phyloP scores from a whole-genome alignment of 2,888 invertebrate genomes.

The Ormyrus thymus region DNA sequence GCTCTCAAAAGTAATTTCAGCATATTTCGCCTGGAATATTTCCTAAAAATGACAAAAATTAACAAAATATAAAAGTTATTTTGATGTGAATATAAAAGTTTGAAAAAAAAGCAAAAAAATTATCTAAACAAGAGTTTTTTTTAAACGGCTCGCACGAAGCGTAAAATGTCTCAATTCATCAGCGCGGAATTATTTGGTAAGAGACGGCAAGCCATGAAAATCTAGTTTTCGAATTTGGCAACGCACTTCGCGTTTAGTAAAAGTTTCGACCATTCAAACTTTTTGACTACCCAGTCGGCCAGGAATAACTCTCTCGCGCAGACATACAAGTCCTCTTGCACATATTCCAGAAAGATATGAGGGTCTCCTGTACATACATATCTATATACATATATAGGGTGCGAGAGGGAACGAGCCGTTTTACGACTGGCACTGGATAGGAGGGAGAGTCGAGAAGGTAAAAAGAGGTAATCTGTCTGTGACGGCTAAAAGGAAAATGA shows the following conservation, averaged over 20 bases:
- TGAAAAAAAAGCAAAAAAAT: not conserved
- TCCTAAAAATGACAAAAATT: no score
- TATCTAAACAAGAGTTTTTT: not conserved
- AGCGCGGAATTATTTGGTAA: no score
- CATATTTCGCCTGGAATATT: no score
- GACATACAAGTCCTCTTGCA: not conserved
- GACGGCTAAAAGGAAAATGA: slow-evolving; percentile 39
- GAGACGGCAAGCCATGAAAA: no score
- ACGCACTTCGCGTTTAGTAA: not conserved
- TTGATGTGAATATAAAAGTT: no score
- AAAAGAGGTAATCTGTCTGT: slow-evolving; percentile 42
- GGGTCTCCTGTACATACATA: not conserved
- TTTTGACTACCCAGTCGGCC: slow-evolving; percentile 14
- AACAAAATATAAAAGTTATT: no score
- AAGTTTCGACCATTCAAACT: slow-evolving; percentile 29
- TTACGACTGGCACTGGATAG: slow-evolving; percentile 57
- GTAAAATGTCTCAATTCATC: no score
- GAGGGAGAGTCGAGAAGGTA: not conserved
- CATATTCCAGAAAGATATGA: not conserved
- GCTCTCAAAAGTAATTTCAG: no score
- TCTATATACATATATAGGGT: not conserved
- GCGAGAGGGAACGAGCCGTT: slow-evolving; percentile 56
- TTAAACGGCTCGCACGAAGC: no score
- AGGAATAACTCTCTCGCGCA: not conserved
- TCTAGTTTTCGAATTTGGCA: not conserved